Evolutionary conservation across 1,140 invertebrate species (phyloP).

Genomic region (Caenorhabditis briggsae): DNA sequence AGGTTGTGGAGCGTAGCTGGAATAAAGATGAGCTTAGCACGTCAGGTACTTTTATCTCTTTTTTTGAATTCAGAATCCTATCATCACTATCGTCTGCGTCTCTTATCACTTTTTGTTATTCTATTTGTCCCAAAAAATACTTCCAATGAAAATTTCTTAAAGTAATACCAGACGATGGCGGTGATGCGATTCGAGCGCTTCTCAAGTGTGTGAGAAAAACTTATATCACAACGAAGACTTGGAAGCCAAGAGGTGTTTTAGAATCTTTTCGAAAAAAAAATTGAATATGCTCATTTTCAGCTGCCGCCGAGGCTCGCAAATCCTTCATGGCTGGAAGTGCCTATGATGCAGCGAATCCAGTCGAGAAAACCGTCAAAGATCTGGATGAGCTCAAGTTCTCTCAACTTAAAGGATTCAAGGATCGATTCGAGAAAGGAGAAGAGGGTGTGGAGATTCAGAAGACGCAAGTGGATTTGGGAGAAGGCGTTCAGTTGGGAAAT

Average conservation of each 20-base stretch:
- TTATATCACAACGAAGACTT: slow-evolving; percentile 45
- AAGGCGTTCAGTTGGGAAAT: slow-evolving; percentile 75
- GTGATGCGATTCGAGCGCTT: slow-evolving; percentile 48
- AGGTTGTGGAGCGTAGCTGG: slow-evolving; percentile 64
- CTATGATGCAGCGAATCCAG: slow-evolving; percentile 66
- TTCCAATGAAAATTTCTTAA: not conserved
- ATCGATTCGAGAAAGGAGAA: slow-evolving; percentile 75
- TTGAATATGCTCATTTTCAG: slow-evolving; percentile 61
- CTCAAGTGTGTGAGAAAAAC: slow-evolving; percentile 54
- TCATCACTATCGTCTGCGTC: slow-evolving; percentile 45
- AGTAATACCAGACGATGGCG: slow-evolving; percentile 57
- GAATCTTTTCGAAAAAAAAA: not conserved
- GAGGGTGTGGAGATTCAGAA: slow-evolving; percentile 66
- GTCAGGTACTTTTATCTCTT: slow-evolving; percentile 58
- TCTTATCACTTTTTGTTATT: slow-evolving; percentile 8
- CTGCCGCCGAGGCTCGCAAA: slow-evolving; percentile 72
- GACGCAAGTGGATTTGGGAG: slow-evolving; percentile 70
- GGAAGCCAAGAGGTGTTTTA: slow-evolving; percentile 2
- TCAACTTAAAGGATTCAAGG: slow-evolving; percentile 73
- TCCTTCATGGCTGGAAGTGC: slow-evolving; percentile 74
- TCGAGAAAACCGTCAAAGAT: slow-evolving; percentile 69
- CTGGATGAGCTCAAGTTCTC: slow-evolving; percentile 69
- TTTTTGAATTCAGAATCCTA: not conserved
- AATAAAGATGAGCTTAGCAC: slow-evolving; percentile 64
- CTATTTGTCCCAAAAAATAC: slow-evolving; percentile 10